A percentile compares a stretch with the other conserved stretches of the same genome.
phyloP scores from a whole-genome alignment of 2,888 invertebrate genomes.

The Erebia aethiops region DNA sequence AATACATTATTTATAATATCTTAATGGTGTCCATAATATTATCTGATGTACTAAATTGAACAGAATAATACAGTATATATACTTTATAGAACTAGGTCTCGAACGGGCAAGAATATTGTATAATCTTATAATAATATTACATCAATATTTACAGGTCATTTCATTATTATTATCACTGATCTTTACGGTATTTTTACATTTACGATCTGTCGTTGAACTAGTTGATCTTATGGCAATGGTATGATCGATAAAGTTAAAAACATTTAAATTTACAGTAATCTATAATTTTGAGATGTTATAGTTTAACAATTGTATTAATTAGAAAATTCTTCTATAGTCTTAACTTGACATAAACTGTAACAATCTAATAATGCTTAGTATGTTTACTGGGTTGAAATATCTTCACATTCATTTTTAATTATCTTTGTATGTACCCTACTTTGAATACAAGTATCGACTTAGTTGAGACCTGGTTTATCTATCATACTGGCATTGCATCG shows the following conservation, averaged over 20 bases:
- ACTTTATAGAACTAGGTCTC: constrained; percentile 52
- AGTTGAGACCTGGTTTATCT: too few relatives aligned
- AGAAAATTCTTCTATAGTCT: too few relatives aligned
- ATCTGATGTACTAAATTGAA: constrained; percentile 48
- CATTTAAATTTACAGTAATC: not conserved
- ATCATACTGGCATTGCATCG: too few relatives aligned
- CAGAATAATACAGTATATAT: constrained; percentile 46
- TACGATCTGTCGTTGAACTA: constrained; percentile 23
- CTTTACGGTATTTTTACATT: constrained; percentile 26
- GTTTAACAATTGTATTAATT: too few relatives aligned
- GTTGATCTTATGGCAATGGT: constrained; percentile 1
- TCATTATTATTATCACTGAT: constrained; percentile 42
- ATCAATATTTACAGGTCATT: constrained; percentile 56
- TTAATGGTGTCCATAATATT: constrained; percentile 49
- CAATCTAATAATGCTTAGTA: too few relatives aligned
- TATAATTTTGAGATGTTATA: too few relatives aligned
- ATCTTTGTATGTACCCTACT: too few relatives aligned
- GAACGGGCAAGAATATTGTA: constrained; percentile 41
- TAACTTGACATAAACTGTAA: too few relatives aligned
- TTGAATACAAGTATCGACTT: too few relatives aligned
- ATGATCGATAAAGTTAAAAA: not conserved
- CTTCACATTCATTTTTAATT: too few relatives aligned
- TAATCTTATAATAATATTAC: constrained; percentile 44
- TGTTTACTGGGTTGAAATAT: too few relatives aligned
- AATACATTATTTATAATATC: constrained; percentile 46